Evolutionary conservation across 2,888 invertebrate genomes (phyloP).

Genomic region (Acanthosepion pharaonis): DNA sequence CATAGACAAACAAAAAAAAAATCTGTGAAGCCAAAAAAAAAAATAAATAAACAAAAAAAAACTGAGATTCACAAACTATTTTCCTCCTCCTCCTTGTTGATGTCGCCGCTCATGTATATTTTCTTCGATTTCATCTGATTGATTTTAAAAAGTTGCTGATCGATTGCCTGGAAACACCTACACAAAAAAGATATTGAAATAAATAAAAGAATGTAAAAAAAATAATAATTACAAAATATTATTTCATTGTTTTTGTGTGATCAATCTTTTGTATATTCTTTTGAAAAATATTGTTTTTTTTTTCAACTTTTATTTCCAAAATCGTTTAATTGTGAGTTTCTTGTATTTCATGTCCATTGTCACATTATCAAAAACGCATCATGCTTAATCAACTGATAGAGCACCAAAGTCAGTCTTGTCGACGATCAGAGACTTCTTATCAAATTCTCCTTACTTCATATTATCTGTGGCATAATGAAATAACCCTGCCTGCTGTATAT

Average conservation of each 20-base stretch:
- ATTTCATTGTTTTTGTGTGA: not conserved
- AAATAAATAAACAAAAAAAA: not conserved
- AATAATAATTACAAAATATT: not conserved
- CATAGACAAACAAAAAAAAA: not conserved
- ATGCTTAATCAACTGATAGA: too few relatives aligned
- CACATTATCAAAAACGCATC: too few relatives aligned
- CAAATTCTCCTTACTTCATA: too few relatives aligned
- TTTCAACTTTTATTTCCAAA: too few relatives aligned
- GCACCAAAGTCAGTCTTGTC: too few relatives aligned
- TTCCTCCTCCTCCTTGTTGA: slow-evolving; percentile 6
- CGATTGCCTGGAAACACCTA: not conserved
- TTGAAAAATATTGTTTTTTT: too few relatives aligned
- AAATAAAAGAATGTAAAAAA: slow-evolving; percentile 13
- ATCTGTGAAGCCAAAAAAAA: not conserved
- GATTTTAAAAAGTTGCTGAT: slow-evolving; percentile 22
- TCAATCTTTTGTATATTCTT: not conserved
- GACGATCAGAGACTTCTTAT: too few relatives aligned
- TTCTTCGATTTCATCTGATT: slow-evolving; percentile 33
- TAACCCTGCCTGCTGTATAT: too few relatives aligned
- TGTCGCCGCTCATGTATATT: slow-evolving; percentile 20
- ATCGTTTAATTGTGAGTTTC: too few relatives aligned
- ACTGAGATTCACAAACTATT: not conserved
- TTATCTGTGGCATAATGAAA: too few relatives aligned
- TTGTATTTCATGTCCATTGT: too few relatives aligned
- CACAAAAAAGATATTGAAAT: not conserved